Conservation (phyloP, 2,888 invertebrate species). For the Rhamphomyia laevipes region DNA sequence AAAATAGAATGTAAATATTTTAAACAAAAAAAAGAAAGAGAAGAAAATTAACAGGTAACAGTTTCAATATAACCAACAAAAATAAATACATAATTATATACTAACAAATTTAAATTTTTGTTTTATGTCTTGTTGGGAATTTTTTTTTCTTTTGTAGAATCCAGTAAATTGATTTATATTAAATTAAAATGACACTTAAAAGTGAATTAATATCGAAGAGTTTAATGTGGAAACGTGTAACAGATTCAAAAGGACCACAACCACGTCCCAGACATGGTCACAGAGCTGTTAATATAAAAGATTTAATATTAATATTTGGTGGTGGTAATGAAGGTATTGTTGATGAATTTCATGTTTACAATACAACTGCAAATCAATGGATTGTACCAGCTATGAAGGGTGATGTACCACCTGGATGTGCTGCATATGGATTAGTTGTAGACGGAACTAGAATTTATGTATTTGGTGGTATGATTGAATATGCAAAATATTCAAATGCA, state of each 20-base stretch:
- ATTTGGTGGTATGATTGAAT: slow-evolving; percentile 97
- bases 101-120: too few relatives aligned
- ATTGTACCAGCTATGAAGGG: slow-evolving; percentile 90
- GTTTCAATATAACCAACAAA: too few relatives aligned
- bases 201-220: neutral
- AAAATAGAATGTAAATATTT: too few relatives aligned
- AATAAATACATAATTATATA: too few relatives aligned
- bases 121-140: too few relatives aligned
- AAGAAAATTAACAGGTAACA: too few relatives aligned
- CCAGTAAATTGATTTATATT: too few relatives aligned
- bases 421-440: slow-evolving; percentile 65
- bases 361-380: slow-evolving; percentile 93
- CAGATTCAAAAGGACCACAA: neutral
- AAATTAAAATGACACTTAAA: neutral
- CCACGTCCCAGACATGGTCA: slow-evolving; percentile 95
- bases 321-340: slow-evolving; percentile 98
- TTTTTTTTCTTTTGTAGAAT: too few relatives aligned
- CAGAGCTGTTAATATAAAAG: slow-evolving; percentile 91
- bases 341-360: slow-evolving; percentile 95
- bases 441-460: slow-evolving; percentile 74
- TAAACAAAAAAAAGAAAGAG: too few relatives aligned
- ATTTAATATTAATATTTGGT: slow-evolving; percentile 95
- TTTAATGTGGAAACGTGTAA: neutral
- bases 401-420: slow-evolving; percentile 92
- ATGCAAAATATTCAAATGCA: slow-evolving; percentile 94